These are phyloP conservation scores for Drosophila limbata DNA, from an alignment of 2,888 invertebrate genomes.

Conservation along the genomic window DNA sequence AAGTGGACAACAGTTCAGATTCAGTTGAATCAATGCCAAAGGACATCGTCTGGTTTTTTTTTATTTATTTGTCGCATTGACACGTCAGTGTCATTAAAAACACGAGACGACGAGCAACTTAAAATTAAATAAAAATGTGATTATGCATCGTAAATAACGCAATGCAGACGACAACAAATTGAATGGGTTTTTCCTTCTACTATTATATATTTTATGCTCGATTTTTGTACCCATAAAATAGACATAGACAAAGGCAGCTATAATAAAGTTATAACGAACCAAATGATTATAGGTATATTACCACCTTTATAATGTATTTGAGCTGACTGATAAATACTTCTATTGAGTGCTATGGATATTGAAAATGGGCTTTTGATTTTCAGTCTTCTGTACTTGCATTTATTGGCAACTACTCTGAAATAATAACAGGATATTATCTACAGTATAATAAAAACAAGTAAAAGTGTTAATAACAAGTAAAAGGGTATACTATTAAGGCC, in stretches of 20 bases:
- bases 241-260: background rate
- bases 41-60: constrained; percentile 44
- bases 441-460: too few species aligned
- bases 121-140: constrained; percentile 78
- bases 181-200: constrained; percentile 30
- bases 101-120: constrained; percentile 44
- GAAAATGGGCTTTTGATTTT: background rate
- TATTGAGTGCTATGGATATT: background rate
- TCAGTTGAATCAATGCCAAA: constrained; percentile 73
- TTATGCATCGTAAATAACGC: constrained; percentile 72
- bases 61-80: constrained; percentile 67
- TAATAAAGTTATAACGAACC: background rate
- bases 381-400: background rate
- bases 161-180: constrained; percentile 55
- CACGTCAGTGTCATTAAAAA: constrained; percentile 75
- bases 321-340: background rate
- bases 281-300: background rate
- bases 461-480: too few species aligned
- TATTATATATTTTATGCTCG: background rate
- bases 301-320: background rate
- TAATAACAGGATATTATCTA: too few species aligned
- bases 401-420: too few species aligned
- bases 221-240: constrained; percentile 18
- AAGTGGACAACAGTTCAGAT: constrained; percentile 46
- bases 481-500: too few species aligned